Percentiles rank a stretch among this genome's conserved stretches.
Conservation (phyloP, 2,797 vertebrate genomes). For the Gadopsis marmoratus region DNA sequence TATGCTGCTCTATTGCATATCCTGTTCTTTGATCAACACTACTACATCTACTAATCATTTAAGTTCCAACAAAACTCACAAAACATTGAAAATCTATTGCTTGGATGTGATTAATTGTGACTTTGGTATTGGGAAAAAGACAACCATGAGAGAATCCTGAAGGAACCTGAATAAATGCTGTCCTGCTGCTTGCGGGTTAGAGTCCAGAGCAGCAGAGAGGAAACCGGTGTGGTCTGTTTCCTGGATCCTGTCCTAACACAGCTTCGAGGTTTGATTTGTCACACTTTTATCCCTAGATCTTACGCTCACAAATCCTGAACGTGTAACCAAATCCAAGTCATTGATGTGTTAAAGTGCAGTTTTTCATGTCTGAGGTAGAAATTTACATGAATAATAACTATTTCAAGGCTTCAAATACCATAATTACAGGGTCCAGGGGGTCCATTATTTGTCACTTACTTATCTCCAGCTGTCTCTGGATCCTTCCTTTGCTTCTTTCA, state of each 20-base stretch:
- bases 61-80: background rate
- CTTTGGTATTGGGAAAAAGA: background rate
- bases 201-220: constrained; percentile 47
- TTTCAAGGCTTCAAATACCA: constrained; percentile 9
- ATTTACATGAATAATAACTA: background rate
- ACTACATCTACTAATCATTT: background rate
- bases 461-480: constrained; percentile 97
- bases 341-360: background rate
- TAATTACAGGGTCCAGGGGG: background rate
- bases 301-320: background rate
- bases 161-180: background rate
- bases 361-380: background rate
- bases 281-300: constrained; percentile 83
- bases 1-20: background rate
- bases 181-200: constrained; percentile 2
- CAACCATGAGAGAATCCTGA: background rate
- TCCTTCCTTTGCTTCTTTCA: constrained; percentile 95
- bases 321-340: background rate
- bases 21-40: background rate
- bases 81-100: background rate
- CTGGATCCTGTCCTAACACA: constrained; percentile 57
- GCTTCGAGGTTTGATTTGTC: constrained; percentile 29
- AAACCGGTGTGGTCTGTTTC: constrained; percentile 68
- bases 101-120: background rate
- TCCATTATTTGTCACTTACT: constrained; percentile 85